Evolutionary conservation across 2,113 vertebrate species (phyloP), one percentile per base, ranked within the genome.

Genomic region (Prinia subflava): DNA sequence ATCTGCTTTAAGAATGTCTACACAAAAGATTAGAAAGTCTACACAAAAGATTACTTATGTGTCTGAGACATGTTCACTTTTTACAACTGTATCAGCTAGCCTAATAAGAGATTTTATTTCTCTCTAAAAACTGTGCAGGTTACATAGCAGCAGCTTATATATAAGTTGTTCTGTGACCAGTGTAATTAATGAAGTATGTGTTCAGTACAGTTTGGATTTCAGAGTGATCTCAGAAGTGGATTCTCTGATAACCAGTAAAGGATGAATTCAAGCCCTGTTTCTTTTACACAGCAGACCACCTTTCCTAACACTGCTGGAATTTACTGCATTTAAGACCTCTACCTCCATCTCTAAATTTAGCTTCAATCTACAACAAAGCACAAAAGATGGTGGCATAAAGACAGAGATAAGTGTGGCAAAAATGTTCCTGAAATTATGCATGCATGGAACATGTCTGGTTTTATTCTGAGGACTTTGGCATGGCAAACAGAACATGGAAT

Each of bases 11-110:
- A 77, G 42, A 83, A 68, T 60, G 37, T 87, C 84, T 95, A 82
- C 62, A 75, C 44, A 84, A 83, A 92, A 93, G 75, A 85, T 94
- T 90, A 93, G 62, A 79, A 85, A n/a, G 63, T 62, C 86, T 62
- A 57, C 68, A 70, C 55, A 89, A 77, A 95, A 89, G 42, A 74
- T 83, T 65, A 83, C 42, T 89, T 95, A 42, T 46, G 22, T 80
- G 46, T 35, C 55, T 53, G 18, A 83, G 55, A 90, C 20, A 5
- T 50, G n/a, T n/a, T 35, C 15, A 31, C 13, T 83, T 88, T 88
- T 89, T 86, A 77, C n/a, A 83, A 25, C 28, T 77, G 23, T 76
- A 86, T 95, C 59, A 86, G 10, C 42, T 74, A 83, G 13, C 20
- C 37, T 77, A 89, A 77, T 23, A 73, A 52, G 67, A 90, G 50